Evolutionary conservation across 2,888 invertebrate genomes (phyloP), one percentile per base, ranked within the genome.

Genomic region (Bellardia bayeri): DNA sequence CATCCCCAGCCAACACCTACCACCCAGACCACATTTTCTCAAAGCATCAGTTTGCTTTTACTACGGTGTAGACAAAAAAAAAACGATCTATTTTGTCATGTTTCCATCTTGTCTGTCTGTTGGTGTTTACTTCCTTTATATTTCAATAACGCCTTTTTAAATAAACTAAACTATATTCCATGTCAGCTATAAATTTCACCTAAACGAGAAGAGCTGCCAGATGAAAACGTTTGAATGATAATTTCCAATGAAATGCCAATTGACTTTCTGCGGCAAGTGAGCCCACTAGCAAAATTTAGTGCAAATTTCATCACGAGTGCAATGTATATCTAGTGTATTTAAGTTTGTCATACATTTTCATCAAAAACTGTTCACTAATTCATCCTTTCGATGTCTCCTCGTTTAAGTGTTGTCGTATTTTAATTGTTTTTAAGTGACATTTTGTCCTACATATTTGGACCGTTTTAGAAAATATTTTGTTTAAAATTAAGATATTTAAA

Each of bases 71-170:
- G 30, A 30, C 13, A 13, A 33, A 58, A 30, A 23, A 40, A 37
- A 40, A 37, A 33, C 54, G 16, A 54, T 49, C 30, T 49, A 33
- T 58, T 8, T 74, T 74, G 74, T 74, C 58, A 69, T 51, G 33
- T 51, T 54, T 54, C 33, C n/a, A 11, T n/a, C 37, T 16, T 54
- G 11, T 40, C 14, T 61, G 30, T 49, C 45, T 63, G 8, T 16
- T 33, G 30, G n/a, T 2, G n/a, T 63, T 45, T 63, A 14, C 13
- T 33, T 74, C 9, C 42, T 45, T 61, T 61, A 42, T n/a, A 11
- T 23, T 30, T 33, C 49, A 69, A 51, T 51, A 69, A 51, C 49
- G 33, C 61, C 33, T 30, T 72, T 58, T 42, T 40, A 23, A 58
- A 72, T 42, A 72, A 58, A 71, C 72, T 16, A 30, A 72, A 66